These are phyloP conservation scores for Conistra vaccinii DNA, from an alignment of 2,888 invertebrate species.

Conservation along the genomic window DNA sequence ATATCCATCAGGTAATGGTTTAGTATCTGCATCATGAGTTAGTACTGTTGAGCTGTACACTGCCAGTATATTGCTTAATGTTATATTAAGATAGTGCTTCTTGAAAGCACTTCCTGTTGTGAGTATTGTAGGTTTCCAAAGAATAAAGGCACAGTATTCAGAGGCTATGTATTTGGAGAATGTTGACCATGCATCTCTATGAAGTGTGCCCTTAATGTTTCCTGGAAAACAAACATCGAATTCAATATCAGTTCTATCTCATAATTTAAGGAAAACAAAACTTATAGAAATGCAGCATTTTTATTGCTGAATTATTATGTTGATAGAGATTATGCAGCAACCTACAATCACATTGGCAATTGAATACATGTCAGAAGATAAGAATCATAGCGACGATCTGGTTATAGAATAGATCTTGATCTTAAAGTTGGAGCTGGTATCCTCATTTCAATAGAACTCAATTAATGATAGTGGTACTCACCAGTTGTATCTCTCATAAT, in stretches of 20 bases:
- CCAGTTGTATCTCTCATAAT: slow-evolving; percentile 81
- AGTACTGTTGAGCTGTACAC: slow-evolving; percentile 83
- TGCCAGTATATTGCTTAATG: slow-evolving; percentile 84
- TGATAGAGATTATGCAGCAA: not conserved
- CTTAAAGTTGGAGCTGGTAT: not conserved
- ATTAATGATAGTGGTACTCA: not conserved
- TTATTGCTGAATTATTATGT: not conserved
- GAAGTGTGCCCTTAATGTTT: slow-evolving; percentile 86
- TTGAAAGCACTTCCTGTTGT: slow-evolving; percentile 86
- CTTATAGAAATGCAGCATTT: not conserved
- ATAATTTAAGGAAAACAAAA: not conserved
- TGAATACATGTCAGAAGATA: not conserved
- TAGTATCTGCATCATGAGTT: slow-evolving; percentile 70
- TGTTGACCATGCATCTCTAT: slow-evolving; percentile 87
- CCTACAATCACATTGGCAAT: not conserved
- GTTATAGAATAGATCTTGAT: not conserved
- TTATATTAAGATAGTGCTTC: slow-evolving; percentile 87
- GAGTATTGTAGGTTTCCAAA: slow-evolving; percentile 85
- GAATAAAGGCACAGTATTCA: slow-evolving; percentile 82
- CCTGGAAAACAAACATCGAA: slow-evolving; percentile 74
- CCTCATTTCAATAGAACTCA: not conserved
- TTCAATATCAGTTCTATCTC: not conserved
- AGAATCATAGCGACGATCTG: not conserved
- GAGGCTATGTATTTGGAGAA: slow-evolving; percentile 85
- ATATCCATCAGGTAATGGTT: slow-evolving; percentile 78